Evolutionary conservation across 2,797 vertebrate species (phyloP), one percentile per base, ranked within the genome.

Genomic region (Hybognathus amarus): DNA sequence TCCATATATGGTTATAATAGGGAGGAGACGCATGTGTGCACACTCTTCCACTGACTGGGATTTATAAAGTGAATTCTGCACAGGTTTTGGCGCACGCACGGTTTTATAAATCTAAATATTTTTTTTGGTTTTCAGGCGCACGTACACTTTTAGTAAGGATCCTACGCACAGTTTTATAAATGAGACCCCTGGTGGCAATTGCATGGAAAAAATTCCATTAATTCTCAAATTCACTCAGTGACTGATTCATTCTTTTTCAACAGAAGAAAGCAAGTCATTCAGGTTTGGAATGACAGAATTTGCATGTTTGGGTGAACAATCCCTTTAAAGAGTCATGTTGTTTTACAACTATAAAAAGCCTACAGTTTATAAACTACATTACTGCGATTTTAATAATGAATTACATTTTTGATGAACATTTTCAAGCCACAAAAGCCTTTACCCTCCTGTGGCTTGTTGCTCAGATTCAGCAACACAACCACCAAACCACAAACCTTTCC

Each of bases 401-500:
- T 18, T 1, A 0, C 0, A 20, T 5, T 20, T 20, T 50, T 20
- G 9, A 11, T 30, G 4, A 6, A 33, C 70, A 52, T 22, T 33
- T 52, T 52, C 18, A 79, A 70, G 7, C 78, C 6, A 59, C 38
- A n/a, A 33, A 45, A 59, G 12, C 12, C 38, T 59, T 82, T 74
- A 52, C 42, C 17, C 69, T 70, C 17, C 24, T 50, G 27, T 2
- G 22, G 30, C 52, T 59, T 59, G 33, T 33, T 71, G 38, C 52
- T 59, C 38, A 27, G 40, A 63, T 45, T 64, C 17, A 64, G 50
- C 22, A 68, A n/a, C 45, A 47, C 12, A 4, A 38, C 6, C 27
- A 27, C 40, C 77, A 74, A 67, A 38, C n/a, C 10, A 54, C 38
- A 77, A 61, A 77, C 36, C 59, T 33, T 15, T 63, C 54, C 50